Percentiles rank a stretch among this genome's conserved stretches.
Conservation (phyloP, 2,888 invertebrate species). For the Barypeithes pellucidus region DNA sequence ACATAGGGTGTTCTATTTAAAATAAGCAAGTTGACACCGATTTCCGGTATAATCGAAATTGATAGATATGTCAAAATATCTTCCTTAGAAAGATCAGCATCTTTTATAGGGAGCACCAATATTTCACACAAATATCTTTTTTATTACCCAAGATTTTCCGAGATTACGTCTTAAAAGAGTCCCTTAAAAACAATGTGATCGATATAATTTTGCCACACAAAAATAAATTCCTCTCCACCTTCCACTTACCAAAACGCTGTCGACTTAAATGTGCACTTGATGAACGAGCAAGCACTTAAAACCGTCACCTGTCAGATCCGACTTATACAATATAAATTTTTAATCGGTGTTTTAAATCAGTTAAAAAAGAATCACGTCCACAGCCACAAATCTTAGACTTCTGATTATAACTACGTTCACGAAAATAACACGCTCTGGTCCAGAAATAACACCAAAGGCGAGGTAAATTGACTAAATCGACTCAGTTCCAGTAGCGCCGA, state of each 20-base stretch:
- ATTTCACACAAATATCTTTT: too few species aligned
- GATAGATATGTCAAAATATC: too few species aligned
- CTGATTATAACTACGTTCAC: slow-evolving; percentile 35
- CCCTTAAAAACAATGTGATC: too few species aligned
- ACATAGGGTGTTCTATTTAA: too few species aligned
- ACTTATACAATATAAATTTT: slow-evolving; percentile 25
- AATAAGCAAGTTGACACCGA: too few species aligned
- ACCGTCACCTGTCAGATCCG: slow-evolving; percentile 12
- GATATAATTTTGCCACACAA: too few species aligned
- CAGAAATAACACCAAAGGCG: slow-evolving; percentile 45
- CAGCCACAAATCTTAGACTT: slow-evolving; percentile 38
- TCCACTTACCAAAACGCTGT: slow-evolving; percentile 1
- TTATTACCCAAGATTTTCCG: too few species aligned
- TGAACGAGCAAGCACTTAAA: slow-evolving; percentile 1
- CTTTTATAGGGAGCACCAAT: too few species aligned
- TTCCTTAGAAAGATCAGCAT: too few species aligned
- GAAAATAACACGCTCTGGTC: slow-evolving; percentile 47
- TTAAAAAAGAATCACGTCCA: slow-evolving; percentile 32
- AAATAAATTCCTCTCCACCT: neutral
- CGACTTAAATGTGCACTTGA: neutral
- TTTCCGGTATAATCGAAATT: too few species aligned
- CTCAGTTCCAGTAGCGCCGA: neutral
- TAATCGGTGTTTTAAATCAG: slow-evolving; percentile 9
- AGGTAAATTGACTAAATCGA: slow-evolving; percentile 41
- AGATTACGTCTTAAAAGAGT: too few species aligned